phyloP scores from a whole-genome alignment of 2,888 invertebrate genomes.

The Idaea straminata region DNA sequence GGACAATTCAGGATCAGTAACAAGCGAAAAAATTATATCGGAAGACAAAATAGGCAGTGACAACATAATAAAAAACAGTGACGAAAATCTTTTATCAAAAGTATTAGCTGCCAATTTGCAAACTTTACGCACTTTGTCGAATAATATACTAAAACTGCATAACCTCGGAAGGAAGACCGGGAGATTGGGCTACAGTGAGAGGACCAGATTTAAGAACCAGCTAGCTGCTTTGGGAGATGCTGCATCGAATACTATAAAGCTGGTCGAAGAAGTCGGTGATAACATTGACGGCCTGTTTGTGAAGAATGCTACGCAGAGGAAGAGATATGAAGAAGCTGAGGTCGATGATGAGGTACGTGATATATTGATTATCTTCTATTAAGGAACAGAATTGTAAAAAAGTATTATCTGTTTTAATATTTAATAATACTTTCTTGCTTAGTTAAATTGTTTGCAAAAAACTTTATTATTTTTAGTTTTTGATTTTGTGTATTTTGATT shows the following conservation, averaged over 20 bases:
- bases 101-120: slow-evolving; percentile 78
- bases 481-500: too few relatives aligned
- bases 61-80: slow-evolving; percentile 58
- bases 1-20: slow-evolving; percentile 71
- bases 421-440: too few relatives aligned
- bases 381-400: neutral
- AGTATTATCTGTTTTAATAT: neutral
- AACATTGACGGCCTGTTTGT: slow-evolving; percentile 70
- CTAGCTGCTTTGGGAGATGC: slow-evolving; percentile 78
- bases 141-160: slow-evolving; percentile 80
- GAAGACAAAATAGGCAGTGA: slow-evolving; percentile 68
- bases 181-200: slow-evolving; percentile 74
- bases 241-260: slow-evolving; percentile 78
- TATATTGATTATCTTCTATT: neutral
- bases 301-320: slow-evolving; percentile 54
- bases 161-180: slow-evolving; percentile 82
- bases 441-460: too few relatives aligned
- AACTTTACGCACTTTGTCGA: slow-evolving; percentile 79
- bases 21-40: slow-evolving; percentile 72
- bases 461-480: too few relatives aligned
- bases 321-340: slow-evolving; percentile 36
- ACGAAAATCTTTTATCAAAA: slow-evolving; percentile 64
- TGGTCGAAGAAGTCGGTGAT: slow-evolving; percentile 77
- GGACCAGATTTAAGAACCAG: slow-evolving; percentile 78
- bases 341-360: slow-evolving; percentile 58